These are phyloP conservation scores for Leucopternis melanops DNA, from an alignment of 2,113 vertebrate species.

Conservation along the genomic window DNA sequence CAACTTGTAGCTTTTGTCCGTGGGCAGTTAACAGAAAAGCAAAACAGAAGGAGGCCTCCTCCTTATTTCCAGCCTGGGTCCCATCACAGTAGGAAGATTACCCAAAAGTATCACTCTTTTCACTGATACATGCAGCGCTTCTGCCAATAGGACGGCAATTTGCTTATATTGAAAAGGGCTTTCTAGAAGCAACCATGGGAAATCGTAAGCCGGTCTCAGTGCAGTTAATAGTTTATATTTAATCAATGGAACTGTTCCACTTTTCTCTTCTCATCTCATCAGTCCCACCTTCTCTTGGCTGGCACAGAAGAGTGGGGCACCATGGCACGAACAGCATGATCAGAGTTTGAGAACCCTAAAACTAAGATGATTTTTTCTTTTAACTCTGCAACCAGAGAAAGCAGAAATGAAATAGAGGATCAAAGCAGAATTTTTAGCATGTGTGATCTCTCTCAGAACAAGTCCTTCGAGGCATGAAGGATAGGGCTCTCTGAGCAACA, in stretches of 20 bases:
- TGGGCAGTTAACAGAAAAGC: not conserved
- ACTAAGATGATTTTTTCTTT: not conserved
- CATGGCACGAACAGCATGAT: not conserved
- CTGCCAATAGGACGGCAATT: not conserved
- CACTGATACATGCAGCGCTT: not conserved
- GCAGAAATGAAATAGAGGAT: not conserved
- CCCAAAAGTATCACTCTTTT: not conserved
- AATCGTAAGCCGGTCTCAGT: not conserved
- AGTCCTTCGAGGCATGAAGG: not conserved
- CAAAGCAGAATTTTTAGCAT: not conserved
- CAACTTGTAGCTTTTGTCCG: not conserved
- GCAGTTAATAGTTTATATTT: not conserved
- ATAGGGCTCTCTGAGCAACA: not conserved
- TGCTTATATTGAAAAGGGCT: not conserved
- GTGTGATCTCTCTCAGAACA: not conserved
- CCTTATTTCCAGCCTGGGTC: not conserved
- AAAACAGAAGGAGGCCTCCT: not conserved
- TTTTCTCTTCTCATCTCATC: not conserved
- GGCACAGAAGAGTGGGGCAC: not conserved
- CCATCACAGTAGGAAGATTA: not conserved
- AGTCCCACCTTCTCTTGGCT: not conserved
- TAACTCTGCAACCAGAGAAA: not conserved
- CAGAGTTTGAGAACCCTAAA: not conserved
- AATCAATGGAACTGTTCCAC: not conserved
- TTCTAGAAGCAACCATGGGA: not conserved